Evolutionary conservation across 2,113 vertebrate genomes (phyloP).

Genomic region (Macaca nemestrina): DNA sequence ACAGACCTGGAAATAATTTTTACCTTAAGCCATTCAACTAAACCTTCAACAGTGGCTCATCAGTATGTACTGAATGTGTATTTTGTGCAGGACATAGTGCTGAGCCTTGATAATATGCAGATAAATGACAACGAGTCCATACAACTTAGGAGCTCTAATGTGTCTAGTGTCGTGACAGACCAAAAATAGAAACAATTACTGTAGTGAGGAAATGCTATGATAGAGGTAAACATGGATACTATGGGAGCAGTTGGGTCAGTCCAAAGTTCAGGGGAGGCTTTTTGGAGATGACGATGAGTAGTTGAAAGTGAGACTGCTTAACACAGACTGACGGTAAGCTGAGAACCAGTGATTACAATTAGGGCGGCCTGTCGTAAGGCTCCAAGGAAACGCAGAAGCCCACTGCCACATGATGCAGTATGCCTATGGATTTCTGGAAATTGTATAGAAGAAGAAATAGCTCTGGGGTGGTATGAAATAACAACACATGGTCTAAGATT

Average conservation of each 20-base stretch:
- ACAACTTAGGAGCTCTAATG: neutral
- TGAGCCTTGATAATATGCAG: neutral
- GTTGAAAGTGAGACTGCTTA: neutral
- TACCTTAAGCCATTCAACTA: neutral
- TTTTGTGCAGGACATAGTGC: neutral
- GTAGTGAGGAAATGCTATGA: neutral
- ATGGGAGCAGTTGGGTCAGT: neutral
- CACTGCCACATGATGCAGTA: accelerated
- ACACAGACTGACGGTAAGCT: neutral
- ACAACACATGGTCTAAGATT: neutral
- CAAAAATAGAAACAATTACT: neutral
- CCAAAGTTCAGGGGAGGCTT: neutral
- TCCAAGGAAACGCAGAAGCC: neutral
- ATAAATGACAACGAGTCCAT: neutral
- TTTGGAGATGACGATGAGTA: neutral
- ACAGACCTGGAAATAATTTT: neutral
- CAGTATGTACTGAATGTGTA: neutral
- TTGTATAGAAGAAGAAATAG: neutral
- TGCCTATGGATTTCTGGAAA: neutral
- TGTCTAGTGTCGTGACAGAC: neutral
- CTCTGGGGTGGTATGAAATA: neutral
- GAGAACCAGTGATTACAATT: neutral
- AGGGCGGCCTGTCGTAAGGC: neutral
- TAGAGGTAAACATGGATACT: neutral
- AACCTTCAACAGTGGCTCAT: neutral